phyloP scores from a whole-genome alignment of 2,113 vertebrate species.

The Nannobrachium achirus region DNA sequence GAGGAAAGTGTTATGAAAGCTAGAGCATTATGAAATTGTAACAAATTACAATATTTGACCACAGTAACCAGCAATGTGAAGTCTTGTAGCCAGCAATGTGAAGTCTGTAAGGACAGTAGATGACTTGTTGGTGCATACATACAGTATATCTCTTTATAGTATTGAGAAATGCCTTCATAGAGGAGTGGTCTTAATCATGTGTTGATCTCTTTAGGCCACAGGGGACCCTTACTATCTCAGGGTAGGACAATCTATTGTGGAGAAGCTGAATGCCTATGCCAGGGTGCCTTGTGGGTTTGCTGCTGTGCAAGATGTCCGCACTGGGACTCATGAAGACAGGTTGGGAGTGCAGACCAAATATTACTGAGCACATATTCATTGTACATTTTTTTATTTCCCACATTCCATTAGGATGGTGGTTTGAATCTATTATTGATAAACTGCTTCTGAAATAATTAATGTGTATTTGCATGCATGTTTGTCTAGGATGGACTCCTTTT shows the following conservation, averaged over 20 bases:
- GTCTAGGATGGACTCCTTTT: slow-evolving; percentile 99
- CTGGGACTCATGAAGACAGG: slow-evolving; percentile 98
- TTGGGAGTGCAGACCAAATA: slow-evolving; percentile 52
- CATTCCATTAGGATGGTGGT: not conserved
- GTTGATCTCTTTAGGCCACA: slow-evolving; percentile 84
- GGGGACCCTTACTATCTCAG: slow-evolving; percentile 97
- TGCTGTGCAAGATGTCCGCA: slow-evolving; percentile 97
- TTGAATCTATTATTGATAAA: not conserved
- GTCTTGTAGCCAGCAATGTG: too few species aligned
- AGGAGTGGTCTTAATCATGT: not conserved
- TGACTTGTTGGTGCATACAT: too few species aligned
- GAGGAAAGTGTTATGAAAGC: too few species aligned
- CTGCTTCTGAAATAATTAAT: too few species aligned
- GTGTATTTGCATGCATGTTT: too few species aligned
- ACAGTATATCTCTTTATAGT: not conserved
- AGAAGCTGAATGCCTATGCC: slow-evolving; percentile 96
- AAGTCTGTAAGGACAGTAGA: too few species aligned
- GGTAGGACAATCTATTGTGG: slow-evolving; percentile 97
- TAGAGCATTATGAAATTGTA: too few species aligned
- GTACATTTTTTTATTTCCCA: not conserved
- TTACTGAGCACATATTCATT: not conserved
- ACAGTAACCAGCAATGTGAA: too few species aligned
- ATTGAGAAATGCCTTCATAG: not conserved
- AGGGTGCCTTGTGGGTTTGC: slow-evolving; percentile 97
- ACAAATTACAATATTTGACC: too few species aligned